These are phyloP conservation scores for Tangara arthus DNA, from an alignment of 2,797 vertebrate genomes.

Conservation along the genomic window DNA sequence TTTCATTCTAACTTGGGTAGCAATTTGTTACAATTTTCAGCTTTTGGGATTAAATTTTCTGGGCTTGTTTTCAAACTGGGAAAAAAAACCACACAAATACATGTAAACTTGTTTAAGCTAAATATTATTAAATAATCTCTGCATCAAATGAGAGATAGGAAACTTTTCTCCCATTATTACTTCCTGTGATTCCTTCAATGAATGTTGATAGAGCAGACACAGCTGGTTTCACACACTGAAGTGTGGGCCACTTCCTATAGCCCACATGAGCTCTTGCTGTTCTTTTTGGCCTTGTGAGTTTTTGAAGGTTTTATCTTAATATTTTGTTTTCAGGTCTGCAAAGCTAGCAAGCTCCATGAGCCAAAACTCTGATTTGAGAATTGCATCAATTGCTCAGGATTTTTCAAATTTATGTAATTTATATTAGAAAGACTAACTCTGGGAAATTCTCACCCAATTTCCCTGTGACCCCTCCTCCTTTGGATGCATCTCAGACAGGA, in stretches of 20 bases:
- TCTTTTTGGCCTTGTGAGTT: neutral
- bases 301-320: neutral
- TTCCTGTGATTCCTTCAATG: neutral
- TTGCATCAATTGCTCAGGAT: neutral
- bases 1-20: neutral
- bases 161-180: neutral
- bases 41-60: constrained; percentile 4
- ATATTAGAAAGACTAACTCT: neutral
- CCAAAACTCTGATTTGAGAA: neutral
- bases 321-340: neutral
- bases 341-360: neutral
- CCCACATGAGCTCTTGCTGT: neutral
- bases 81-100: neutral
- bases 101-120: neutral
- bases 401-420: neutral
- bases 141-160: neutral
- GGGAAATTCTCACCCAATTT: neutral
- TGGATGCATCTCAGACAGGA: neutral
- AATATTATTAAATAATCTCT: neutral
- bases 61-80: neutral
- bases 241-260: neutral
- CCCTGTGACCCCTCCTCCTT: neutral
- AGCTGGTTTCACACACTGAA: neutral
- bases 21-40: neutral
- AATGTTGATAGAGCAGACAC: neutral